Base-by-base conservation (phyloP, 2,888 invertebrate species). In the Cordylochernes scorpioides region DNA sequence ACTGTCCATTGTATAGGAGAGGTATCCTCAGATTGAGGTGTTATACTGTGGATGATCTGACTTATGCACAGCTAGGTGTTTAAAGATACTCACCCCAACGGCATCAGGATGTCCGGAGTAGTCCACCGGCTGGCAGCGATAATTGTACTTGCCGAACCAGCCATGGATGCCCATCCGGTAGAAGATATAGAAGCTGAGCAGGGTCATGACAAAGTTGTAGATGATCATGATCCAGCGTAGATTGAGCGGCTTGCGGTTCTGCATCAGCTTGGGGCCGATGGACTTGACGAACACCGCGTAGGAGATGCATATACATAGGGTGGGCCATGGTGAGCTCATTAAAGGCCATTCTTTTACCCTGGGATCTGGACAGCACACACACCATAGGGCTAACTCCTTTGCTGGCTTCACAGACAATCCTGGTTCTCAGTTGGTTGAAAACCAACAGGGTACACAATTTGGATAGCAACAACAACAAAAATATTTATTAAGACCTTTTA, bases 61-160 rank as follows among this genome's bases (percentile, higher is more conserved):
- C n/a, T n/a, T n/a, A n/a, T n/a, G n/a, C n/a, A n/a, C n/a, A n/a
- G n/a, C n/a, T n/a, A n/a, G n/a, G n/a, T n/a, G n/a, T n/a, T n/a
- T n/a, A n/a, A n/a, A n/a, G 27, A 18, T 15, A 34, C 70, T 68
- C 70, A 86, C 80, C 67, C 65, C 57, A 27, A 67, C 35, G 13
- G 68, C 63, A 33, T 61, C 48, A 0, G 68, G 65, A 32, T 61
- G 60, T 8, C 61, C 52, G 46, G 70, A 64, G 62, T 75, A 71
- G 42, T 70, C 68, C 7, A 70, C 62, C 1, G 70, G 68, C 47
- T 74, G 64, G 49, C 78, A 80, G 57, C 71, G 71, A 61, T 73
- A 70, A 63, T 71, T 82, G 68, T 82, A 82, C 51, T 74, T 68
- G 51, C 67, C 65, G 65, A 73, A 70, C 80, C 80, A 82, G 54